These are phyloP conservation scores for Koerneria pararmatus DNA, from an alignment of 2,888 invertebrate genomes.

Conservation along the genomic window DNA sequence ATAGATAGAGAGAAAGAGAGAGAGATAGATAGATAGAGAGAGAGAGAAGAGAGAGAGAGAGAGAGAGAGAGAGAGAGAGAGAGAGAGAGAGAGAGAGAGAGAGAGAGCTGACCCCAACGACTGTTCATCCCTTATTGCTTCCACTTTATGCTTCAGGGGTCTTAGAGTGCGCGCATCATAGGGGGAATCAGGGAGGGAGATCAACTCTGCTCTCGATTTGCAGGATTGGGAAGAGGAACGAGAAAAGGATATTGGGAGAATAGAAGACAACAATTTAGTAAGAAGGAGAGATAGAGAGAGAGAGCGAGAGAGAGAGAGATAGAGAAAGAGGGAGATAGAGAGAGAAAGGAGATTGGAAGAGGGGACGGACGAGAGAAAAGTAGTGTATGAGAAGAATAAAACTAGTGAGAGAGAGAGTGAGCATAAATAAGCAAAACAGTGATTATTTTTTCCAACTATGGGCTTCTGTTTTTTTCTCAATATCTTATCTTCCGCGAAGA, in stretches of 20 bases:
- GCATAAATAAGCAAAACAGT: not conserved
- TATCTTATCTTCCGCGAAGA: no score
- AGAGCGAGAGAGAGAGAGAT: not conserved
- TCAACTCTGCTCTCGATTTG: no score
- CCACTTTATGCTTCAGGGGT: no score
- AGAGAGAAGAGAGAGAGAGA: not conserved
- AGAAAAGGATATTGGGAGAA: not conserved
- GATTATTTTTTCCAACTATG: no score
- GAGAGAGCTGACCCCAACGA: no score
- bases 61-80: constrained; percentile 6
- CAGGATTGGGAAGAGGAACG: not conserved
- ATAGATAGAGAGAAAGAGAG: not conserved
- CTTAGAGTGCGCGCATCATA: no score
- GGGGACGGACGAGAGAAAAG: no score
- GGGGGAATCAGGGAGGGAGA: no score
- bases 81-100: constrained; percentile 2
- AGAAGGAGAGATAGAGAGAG: constrained; percentile 17
- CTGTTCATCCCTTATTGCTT: no score
- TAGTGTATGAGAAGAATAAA: not conserved
- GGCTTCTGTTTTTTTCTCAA: no score
- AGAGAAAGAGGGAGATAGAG: not conserved
- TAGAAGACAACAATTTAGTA: not conserved
- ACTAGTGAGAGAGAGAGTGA: not conserved
- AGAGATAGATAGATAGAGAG: not conserved
- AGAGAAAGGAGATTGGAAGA: no score